Base-by-base conservation (phyloP, 2,797 vertebrate genomes). In the Syndactyla subalaris region DNA sequence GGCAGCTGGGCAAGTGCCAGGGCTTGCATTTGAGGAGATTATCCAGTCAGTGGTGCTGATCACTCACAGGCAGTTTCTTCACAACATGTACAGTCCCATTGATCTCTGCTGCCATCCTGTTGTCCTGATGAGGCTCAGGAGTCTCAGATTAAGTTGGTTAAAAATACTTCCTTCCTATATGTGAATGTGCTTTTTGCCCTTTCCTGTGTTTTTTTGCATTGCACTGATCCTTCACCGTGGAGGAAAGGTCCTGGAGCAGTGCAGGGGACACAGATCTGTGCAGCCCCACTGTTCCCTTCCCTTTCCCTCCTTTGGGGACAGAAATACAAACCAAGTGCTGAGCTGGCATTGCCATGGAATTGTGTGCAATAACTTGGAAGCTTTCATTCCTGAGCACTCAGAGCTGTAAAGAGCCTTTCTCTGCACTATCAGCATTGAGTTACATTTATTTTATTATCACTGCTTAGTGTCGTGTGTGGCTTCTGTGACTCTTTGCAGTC, bases 121-220 rank as follows among this genome's bases (percentile, higher is more conserved):
- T 65, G 41, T 15, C 22, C 27, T 4, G 15, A 48, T 2, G 13
- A 29, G 63, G 63, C 32, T 38, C 16, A 14, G 51, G 15, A 21
- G 10, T 36, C 17, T 39, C 32, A 2, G 6, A 10, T 15, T 18
- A 36, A 12, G 5, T 2, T 36, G 20, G 13, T 43, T 4, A 29
- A 10, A 22, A 26, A 9, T 8, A 22, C 18, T 23, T 34, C 23
- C 23, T 48, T 17, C 14, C 14, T 43, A 0, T 4, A 1, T 14
- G 12, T 19, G 46, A 30, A 2, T 0, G 0, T 15, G 21, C 21
- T 3, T 10, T 22, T 24, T 75, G 46, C 49, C 57, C 46, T 52
- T 67, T 16, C 7, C 55, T 23, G 14, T 8, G 0, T 4, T 18
- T 16, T 5, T 22, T 9, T 0, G 2, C 19, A 1, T 39, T 15